Conservation (phyloP, 2,888 invertebrate species). For the Lampropteryx suffumata region DNA sequence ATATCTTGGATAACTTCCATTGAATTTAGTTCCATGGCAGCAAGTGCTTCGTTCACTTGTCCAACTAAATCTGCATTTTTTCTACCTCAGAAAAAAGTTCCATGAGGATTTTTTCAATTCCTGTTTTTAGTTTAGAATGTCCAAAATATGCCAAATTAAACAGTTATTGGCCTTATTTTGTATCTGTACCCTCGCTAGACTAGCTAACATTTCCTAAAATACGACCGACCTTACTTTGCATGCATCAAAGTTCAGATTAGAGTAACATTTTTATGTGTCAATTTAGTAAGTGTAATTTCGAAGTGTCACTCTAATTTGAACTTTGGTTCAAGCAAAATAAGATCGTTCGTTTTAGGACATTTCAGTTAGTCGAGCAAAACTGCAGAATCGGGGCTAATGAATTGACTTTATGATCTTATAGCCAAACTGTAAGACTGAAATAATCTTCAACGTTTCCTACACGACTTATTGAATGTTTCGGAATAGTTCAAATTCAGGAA, state of each 20-base stretch:
- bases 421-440: slow-evolving; percentile 36
- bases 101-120: slow-evolving; percentile 28
- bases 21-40: not conserved
- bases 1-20: slow-evolving; percentile 6
- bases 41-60: not conserved
- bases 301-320: no score
- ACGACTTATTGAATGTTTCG: slow-evolving; percentile 17
- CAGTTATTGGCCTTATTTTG: no score
- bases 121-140: slow-evolving; percentile 26
- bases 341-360: no score
- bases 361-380: no score
- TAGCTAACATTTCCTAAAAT: no score
- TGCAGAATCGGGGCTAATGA: no score
- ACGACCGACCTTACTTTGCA: no score
- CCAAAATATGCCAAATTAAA: slow-evolving; percentile 42
- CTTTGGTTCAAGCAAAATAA: no score
- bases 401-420: slow-evolving; percentile 28
- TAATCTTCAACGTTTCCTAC: slow-evolving; percentile 25
- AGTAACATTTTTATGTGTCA: no score
- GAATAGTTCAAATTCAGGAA: slow-evolving; percentile 13
- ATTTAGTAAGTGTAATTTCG: no score
- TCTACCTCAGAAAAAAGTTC: slow-evolving; percentile 50
- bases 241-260: no score
- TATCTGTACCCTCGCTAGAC: no score
- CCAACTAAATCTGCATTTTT: slow-evolving; percentile 43